Evolutionary conservation across 2,113 vertebrate species (phyloP).

Genomic region (Boulengeromyrus knoepffleri): DNA sequence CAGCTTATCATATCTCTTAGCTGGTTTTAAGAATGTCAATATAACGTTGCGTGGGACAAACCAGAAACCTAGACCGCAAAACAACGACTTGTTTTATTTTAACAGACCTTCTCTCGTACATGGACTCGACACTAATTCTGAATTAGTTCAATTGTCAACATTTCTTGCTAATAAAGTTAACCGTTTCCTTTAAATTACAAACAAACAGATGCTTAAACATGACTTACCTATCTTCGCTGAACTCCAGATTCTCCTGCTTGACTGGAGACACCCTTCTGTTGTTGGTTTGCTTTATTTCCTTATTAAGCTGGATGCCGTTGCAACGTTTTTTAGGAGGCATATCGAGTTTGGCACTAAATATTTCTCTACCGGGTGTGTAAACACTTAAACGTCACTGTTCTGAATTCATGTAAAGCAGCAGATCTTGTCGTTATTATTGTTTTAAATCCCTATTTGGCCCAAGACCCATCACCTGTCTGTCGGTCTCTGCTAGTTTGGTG

Average conservation of each 20-base stretch:
- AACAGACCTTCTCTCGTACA: neutral
- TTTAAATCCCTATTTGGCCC: neutral
- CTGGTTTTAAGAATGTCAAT: neutral
- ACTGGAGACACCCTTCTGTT: constrained; percentile 40
- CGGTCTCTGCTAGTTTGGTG: neutral
- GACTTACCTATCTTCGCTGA: constrained; percentile 55
- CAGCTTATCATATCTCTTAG: neutral
- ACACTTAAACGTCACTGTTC: neutral
- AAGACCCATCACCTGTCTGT: neutral
- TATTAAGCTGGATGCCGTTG: constrained; percentile 33
- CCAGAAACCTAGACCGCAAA: neutral
- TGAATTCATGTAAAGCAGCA: neutral
- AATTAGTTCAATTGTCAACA: neutral
- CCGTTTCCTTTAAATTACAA: constrained; percentile 3
- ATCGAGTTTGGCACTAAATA: neutral
- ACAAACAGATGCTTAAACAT: neutral
- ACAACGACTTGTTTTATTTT: neutral
- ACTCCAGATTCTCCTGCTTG: constrained; percentile 45
- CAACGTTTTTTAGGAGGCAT: constrained; percentile 18
- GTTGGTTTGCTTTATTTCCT: constrained; percentile 40
- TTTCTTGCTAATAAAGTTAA: neutral
- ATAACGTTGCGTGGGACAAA: neutral
- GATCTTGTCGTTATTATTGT: neutral
- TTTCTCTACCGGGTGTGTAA: neutral
- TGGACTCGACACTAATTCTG: neutral